Base-by-base conservation (phyloP, 2,797 vertebrate genomes). In the Coranthus polyacanthus region DNA sequence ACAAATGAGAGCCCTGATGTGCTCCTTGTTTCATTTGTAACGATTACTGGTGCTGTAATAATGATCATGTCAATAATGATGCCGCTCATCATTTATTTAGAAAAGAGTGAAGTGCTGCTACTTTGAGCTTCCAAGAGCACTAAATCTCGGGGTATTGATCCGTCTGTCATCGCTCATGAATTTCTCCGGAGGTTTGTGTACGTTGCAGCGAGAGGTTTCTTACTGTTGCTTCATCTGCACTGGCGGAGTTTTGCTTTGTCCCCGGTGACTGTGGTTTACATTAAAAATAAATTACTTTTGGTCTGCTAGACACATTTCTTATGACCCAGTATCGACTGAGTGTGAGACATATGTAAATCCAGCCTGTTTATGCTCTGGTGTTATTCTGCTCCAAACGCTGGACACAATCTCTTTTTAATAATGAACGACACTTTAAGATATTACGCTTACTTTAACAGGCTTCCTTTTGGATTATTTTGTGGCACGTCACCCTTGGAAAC, bases 1-100 rank as follows among this genome's bases (percentile, higher is more conserved):
- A 37, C 44, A 43, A 29, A 46, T 0, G 18, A 44, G 62, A 4
- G 38, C 26, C 45, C 69, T 29, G 12, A 38, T 66, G 55, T 21
- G 52, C 56, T 58, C 38, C 37, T 16, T 52, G 39, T 64, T 71
- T 60, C 39, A 58, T 36, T 38, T 32, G 9, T 41, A 44, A 52
- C 53, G 50, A 77, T 70, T 53, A 60, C 39, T 32, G 51, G 12
- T 51, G 64, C 61, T 39, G 26, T 76, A 59, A 81, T 60, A 29
- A 29, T 29, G 70, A 68, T 63, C 39, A 45, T 10, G 22, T 68
- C 69, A 75, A 77, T 64, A 63, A 61, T 64, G 42, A 69, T 61
- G 21, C 49, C 15, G 20, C 60, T 73, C 67, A 68, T 79, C 58
- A 66, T 43, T 67, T 69, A 72, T 63, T 65, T 75, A 64, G 39